Conservation (phyloP, 2,113 vertebrate species). For the Crotalus tigris region DNA sequence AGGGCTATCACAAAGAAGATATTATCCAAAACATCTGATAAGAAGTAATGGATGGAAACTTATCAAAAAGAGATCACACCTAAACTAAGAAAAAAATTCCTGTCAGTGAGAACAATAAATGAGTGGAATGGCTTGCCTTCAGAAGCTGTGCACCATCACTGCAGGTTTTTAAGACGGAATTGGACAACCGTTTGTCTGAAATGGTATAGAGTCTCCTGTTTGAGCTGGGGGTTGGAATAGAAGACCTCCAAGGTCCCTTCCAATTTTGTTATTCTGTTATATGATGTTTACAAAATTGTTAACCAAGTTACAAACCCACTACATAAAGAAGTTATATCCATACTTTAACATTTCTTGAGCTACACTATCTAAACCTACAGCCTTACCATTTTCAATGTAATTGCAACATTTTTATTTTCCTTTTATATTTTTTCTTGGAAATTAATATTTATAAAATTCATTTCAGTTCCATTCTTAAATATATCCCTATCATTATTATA, state of each 20-base stretch:
- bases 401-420: not conserved
- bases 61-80: too few relatives aligned
- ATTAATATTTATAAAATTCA: not conserved
- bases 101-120: too few relatives aligned
- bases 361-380: not conserved
- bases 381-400: not conserved
- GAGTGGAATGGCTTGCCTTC: too few relatives aligned
- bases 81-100: too few relatives aligned
- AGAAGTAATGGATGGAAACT: not conserved
- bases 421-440: not conserved
- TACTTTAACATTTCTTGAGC: not conserved
- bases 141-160: too few relatives aligned
- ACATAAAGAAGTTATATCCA: not conserved
- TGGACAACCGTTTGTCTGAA: too few relatives aligned
- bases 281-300: not conserved
- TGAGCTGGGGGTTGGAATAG: too few relatives aligned
- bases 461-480: not conserved
- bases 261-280: too few relatives aligned
- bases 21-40: not conserved
- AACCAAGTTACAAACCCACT: not conserved
- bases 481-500: not conserved
- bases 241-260: too few relatives aligned
- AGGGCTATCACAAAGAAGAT: not conserved
- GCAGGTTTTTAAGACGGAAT: too few relatives aligned
- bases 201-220: too few relatives aligned